phyloP scores from a whole-genome alignment of 92 coral and sea anemone species.

The Porites lobata region DNA sequence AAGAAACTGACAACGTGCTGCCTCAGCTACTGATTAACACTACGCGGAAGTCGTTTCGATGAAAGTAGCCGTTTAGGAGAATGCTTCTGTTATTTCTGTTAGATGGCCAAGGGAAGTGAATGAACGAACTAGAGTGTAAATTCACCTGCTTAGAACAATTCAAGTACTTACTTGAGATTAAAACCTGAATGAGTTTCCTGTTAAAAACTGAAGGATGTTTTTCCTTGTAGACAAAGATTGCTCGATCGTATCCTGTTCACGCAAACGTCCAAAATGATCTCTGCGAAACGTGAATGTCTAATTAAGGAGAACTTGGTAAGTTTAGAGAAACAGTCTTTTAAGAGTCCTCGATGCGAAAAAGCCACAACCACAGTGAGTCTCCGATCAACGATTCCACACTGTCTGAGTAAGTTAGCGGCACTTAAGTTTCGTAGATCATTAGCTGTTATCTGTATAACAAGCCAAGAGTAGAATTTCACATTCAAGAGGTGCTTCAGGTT shows the following conservation, averaged over 20 bases:
- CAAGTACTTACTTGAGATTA: constrained; percentile 4
- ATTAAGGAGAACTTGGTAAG: background rate
- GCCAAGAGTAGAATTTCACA: constrained; percentile 39
- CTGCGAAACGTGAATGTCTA: background rate
- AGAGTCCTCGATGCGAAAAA: background rate
- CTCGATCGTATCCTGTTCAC: background rate
- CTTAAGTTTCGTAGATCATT: background rate
- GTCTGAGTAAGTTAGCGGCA: background rate
- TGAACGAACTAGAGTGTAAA: background rate
- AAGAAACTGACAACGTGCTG: too few relatives aligned
- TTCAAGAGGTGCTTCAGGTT: constrained; percentile 36
- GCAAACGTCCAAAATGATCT: background rate
- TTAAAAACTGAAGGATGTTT: background rate
- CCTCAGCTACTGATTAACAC: too few relatives aligned
- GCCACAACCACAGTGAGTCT: background rate
- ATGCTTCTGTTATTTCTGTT: too few relatives aligned
- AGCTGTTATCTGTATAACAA: constrained; percentile 18
- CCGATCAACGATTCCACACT: background rate
- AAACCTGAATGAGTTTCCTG: constrained; percentile 4
- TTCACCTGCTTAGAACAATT: background rate
- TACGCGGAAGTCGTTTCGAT: too few relatives aligned
- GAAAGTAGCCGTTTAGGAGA: too few relatives aligned
- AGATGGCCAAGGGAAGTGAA: background rate
- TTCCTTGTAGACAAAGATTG: background rate
- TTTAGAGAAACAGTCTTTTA: background rate